Base-by-base conservation (phyloP, 2,888 invertebrate species). In the Hartigia nigra region DNA sequence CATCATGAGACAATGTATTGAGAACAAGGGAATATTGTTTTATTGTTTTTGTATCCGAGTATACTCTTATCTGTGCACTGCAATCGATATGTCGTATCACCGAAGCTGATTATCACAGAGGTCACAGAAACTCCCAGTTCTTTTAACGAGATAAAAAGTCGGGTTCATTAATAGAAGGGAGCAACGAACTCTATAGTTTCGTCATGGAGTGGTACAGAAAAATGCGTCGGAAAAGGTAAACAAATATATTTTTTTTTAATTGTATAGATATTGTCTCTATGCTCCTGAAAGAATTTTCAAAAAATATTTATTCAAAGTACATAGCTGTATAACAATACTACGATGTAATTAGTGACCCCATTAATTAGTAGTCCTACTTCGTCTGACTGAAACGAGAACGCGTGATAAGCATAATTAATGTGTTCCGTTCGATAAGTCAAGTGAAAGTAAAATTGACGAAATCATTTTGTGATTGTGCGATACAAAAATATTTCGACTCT, bases 161-260 rank as follows among this genome's bases (percentile, higher is more conserved):
- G 55, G 2, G 23, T 55, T 55, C 55, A 55, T 14, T 5, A 9
- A 5, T 2, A 23, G 23, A 23, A 9, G 23, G 9, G 23, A 55
- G 12, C 72, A 31, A 72, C 31, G 23, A 72, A 72, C 32, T 36
- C 36, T 1, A n/a, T 23, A 12, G 23, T 36, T 36, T 12, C 31
- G 37, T 12, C 23, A 79, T 79, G 76, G 79, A 79, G 37, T 79
- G 79, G 79, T 79, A 76, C 34, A 79, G 79, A 35, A 79, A 79
- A 12, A 34, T 77, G 12, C 76, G 79, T 77, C 79, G 74, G 35
- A 79, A 23, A 77, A 36, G 76, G 79, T 79, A 37, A 76, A 72
- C 3, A n/a, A n/a, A n/a, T n/a, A n/a, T n/a, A n/a, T n/a, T n/a
- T n/a, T n/a, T n/a, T n/a, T n/a, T n/a, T n/a, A n/a, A n/a, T n/a